Conservation (phyloP, 2,113 vertebrate genomes). For the Pantherophis guttatus region DNA sequence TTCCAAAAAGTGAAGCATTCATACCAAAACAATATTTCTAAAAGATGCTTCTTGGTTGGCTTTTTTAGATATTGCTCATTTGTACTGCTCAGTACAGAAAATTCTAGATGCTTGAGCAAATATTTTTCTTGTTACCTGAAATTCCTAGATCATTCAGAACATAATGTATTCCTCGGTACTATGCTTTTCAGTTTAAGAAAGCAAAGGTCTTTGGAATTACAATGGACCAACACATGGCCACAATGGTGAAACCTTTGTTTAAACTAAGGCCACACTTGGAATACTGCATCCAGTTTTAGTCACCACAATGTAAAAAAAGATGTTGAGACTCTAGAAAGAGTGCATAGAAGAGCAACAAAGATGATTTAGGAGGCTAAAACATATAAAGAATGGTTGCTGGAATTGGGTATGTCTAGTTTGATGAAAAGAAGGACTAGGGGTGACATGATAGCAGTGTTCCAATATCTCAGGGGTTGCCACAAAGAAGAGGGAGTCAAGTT, state of each 20-base stretch:
- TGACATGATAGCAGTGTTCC: too few relatives aligned
- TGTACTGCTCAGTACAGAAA: conserved; percentile 66
- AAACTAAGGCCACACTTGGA: conserved; percentile 5
- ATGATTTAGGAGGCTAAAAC: too few relatives aligned
- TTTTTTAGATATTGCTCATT: conserved; percentile 74
- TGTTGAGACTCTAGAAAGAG: too few relatives aligned
- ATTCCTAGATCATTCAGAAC: conserved; percentile 68
- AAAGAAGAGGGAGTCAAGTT: too few relatives aligned
- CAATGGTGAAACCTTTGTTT: conserved; percentile 68
- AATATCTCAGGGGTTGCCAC: too few relatives aligned
- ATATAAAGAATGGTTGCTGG: too few relatives aligned
- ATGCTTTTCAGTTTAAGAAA: conserved; percentile 53
- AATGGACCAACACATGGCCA: conserved; percentile 66
- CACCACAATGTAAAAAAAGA: too few relatives aligned
- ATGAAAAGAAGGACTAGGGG: too few relatives aligned
- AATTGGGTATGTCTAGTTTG: too few relatives aligned
- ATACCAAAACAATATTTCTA: conserved; percentile 53
- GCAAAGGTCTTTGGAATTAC: conserved; percentile 64
- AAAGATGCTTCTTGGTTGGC: conserved; percentile 73
- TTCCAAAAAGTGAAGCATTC: too few relatives aligned
- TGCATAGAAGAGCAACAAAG: too few relatives aligned
- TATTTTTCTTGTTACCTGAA: conserved; percentile 70
- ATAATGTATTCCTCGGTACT: conserved; percentile 62
- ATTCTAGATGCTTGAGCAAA: conserved; percentile 61
- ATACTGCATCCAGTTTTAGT: too few relatives aligned